Conservation (phyloP, 2,797 vertebrate genomes). For the Denticeps clupeoides region DNA sequence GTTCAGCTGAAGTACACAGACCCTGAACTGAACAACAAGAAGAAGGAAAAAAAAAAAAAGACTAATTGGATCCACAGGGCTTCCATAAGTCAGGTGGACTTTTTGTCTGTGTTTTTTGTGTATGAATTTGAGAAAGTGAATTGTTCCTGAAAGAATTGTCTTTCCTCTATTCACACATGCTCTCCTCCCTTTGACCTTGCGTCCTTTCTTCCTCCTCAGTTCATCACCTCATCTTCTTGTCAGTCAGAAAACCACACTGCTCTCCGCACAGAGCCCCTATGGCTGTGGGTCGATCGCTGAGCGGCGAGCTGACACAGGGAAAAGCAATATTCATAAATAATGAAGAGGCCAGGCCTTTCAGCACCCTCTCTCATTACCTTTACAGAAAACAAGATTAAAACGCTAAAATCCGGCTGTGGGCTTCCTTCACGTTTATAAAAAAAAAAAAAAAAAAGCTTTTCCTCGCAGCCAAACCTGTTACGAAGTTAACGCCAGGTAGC, state of each 20-base stretch:
- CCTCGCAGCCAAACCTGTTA: not conserved
- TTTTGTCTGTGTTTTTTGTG: too few relatives aligned
- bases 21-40: too few relatives aligned
- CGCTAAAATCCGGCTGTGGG: not conserved
- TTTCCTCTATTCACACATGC: too few relatives aligned
- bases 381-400: constrained; percentile 26
- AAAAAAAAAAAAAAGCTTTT: too few relatives aligned
- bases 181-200: not conserved
- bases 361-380: constrained; percentile 27
- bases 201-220: not conserved
- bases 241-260: constrained; percentile 31
- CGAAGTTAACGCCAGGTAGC: too few relatives aligned
- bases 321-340: constrained; percentile 72
- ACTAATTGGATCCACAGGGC: too few relatives aligned
- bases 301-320: constrained; percentile 54
- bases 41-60: too few relatives aligned
- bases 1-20: too few relatives aligned
- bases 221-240: constrained; percentile 4
- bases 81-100: too few relatives aligned
- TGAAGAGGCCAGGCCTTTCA: constrained; percentile 44
- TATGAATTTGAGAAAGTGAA: too few relatives aligned
- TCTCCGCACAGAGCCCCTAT: constrained; percentile 30
- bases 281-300: constrained; percentile 54
- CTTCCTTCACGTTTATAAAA: not conserved
- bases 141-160: too few relatives aligned